These are phyloP conservation scores for Daubentonia madagascariensis DNA, from an alignment of 2,113 vertebrate species.

Conservation along the genomic window DNA sequence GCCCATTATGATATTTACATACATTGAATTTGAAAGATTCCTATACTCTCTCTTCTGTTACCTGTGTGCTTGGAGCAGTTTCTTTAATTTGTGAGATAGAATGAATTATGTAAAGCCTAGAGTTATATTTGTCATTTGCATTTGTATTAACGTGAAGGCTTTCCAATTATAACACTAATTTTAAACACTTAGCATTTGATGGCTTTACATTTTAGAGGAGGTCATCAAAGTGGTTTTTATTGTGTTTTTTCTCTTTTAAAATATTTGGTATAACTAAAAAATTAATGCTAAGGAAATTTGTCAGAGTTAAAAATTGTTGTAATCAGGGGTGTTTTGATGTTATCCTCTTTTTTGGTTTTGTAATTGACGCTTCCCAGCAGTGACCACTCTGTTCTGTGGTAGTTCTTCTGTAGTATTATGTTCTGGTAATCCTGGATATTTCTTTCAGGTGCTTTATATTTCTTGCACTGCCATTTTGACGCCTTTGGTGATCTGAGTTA, in stretches of 20 bases:
- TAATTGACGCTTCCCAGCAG: background rate
- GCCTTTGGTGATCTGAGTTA: background rate
- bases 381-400: background rate
- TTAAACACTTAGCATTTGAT: background rate
- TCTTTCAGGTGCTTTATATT: background rate
- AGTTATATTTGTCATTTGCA: background rate
- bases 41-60: background rate
- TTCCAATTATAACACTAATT: background rate
- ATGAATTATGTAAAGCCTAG: background rate
- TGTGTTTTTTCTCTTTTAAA: background rate
- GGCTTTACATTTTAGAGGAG: slow-evolving; percentile 10
- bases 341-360: background rate
- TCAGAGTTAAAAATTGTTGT: background rate
- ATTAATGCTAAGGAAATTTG: background rate
- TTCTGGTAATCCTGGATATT: background rate
- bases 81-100: background rate
- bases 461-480: slow-evolving; percentile 21
- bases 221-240: background rate
- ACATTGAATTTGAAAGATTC: background rate
- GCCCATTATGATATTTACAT: background rate
- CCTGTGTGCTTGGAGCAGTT: background rate
- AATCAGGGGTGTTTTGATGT: background rate
- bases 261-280: background rate
- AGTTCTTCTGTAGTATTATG: background rate
- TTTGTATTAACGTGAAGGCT: background rate